These are phyloP conservation scores for Phaenicophaeus curvirostris DNA, from an alignment of 2,797 vertebrate genomes.

Conservation along the genomic window DNA sequence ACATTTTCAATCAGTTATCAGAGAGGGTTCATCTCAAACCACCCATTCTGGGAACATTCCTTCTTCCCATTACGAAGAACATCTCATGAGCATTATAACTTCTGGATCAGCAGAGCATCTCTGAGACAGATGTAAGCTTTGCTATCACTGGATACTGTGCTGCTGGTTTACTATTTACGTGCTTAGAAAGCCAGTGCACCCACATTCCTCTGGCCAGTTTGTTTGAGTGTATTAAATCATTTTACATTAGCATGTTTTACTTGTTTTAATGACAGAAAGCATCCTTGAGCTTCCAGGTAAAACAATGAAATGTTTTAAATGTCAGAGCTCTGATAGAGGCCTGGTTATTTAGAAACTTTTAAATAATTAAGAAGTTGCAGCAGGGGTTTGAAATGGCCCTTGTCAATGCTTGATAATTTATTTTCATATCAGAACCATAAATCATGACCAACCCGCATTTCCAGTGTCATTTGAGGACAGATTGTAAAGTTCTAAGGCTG, in stretches of 20 bases:
- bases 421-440: slow-evolving; percentile 18
- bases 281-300: background rate
- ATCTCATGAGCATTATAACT: background rate
- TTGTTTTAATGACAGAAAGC: background rate
- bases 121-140: background rate
- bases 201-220: background rate
- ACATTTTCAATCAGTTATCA: background rate
- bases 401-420: slow-evolving; percentile 3
- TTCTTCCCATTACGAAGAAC: background rate
- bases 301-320: background rate
- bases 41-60: background rate
- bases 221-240: background rate
- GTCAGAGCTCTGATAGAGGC: background rate
- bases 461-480: background rate
- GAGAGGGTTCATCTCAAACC: background rate
- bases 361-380: slow-evolving; percentile 41
- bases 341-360: slow-evolving; percentile 20
- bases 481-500: background rate
- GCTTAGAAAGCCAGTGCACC: background rate
- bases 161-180: background rate
- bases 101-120: background rate
- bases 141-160: background rate
- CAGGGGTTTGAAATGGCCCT: background rate
- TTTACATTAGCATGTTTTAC: background rate
- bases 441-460: background rate